These are phyloP conservation scores for Coracias cyanogaster DNA, from an alignment of 2,797 vertebrate species.

Conservation along the genomic window DNA sequence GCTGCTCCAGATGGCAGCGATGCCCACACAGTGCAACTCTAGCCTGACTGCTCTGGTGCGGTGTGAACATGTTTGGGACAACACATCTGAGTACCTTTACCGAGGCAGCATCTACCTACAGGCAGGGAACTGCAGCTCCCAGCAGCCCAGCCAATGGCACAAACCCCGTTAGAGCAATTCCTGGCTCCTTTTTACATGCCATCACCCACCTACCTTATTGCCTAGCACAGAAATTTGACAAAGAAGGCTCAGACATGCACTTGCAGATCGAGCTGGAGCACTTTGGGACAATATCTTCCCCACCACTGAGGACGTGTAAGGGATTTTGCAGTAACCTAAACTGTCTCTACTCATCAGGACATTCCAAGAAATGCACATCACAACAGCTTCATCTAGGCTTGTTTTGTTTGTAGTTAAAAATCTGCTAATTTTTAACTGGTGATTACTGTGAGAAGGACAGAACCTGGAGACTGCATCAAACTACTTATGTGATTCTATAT, in stretches of 20 bases:
- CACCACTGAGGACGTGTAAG: background rate
- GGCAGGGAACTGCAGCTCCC: background rate
- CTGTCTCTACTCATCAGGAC: background rate
- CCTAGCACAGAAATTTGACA: background rate
- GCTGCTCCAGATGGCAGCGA: background rate
- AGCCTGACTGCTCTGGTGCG: background rate
- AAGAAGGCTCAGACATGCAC: background rate
- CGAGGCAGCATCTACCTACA: background rate
- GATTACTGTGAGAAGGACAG: background rate
- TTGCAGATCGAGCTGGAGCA: background rate
- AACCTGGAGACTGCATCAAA: background rate
- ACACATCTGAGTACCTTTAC: background rate
- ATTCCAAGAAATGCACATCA: background rate
- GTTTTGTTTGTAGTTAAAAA: background rate
- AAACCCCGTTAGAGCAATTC: background rate
- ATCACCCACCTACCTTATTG: background rate
- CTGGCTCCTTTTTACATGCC: background rate
- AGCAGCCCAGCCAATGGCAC: background rate
- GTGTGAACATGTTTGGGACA: background rate
- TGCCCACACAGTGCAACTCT: fast-evolving
- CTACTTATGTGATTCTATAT: background rate
- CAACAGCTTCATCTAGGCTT: background rate
- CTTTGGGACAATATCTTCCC: background rate
- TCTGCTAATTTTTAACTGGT: background rate
- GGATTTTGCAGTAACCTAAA: background rate